Base-by-base conservation (phyloP, 2,797 vertebrate species). In the Spheniscus humboldti region DNA sequence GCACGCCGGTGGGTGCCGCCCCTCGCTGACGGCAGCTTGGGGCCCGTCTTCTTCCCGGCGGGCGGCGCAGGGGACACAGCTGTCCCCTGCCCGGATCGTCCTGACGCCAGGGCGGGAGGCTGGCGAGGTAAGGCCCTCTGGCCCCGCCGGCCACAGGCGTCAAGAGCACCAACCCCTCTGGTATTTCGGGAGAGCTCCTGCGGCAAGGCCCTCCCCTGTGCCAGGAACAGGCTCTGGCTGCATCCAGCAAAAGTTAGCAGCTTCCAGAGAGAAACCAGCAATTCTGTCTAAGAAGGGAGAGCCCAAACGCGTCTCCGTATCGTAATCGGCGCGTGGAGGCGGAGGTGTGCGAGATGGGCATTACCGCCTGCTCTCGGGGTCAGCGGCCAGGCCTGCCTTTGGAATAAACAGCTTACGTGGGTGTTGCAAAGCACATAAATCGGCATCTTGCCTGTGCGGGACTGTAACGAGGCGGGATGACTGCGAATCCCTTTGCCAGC, bases 241-340 rank as follows among this genome's bases (percentile, higher is more conserved):
- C 17, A 6, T 13, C 39, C 48, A 18, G 25, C 24, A 11, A 14
- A 33, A 53, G 4, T 13, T 11, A 18, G 41, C 41, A 10, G 27
- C 31, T 56, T 37, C 4, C 9, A 3, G 23, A 18, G 13, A 18
- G 28, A 39, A 56, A 22, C 1, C 3, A 9, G 8, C 15, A 3
- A 1, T 17, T 9, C 4, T 4, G 20, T 3, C 24, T 16, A 3
- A 10, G 14, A 30, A 68, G 33, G 41, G 13, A 25, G 48, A 37
- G 20, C 22, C 18, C 7, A 2, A 25, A 14, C 0, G 0, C 7
- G 0, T 14, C 48, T 20, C 27, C 6, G 0, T 11, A 1, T 13
- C 0, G 1, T 19, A 11, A 7, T 6, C 2, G 1, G 31, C 1
- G 1, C 0, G 16, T 3, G 6, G n/a, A n/a, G n/a, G 12, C 4